These are phyloP conservation scores for Microtus pennsylvanicus DNA, from an alignment of 2,113 vertebrate genomes.

Conservation along the genomic window DNA sequence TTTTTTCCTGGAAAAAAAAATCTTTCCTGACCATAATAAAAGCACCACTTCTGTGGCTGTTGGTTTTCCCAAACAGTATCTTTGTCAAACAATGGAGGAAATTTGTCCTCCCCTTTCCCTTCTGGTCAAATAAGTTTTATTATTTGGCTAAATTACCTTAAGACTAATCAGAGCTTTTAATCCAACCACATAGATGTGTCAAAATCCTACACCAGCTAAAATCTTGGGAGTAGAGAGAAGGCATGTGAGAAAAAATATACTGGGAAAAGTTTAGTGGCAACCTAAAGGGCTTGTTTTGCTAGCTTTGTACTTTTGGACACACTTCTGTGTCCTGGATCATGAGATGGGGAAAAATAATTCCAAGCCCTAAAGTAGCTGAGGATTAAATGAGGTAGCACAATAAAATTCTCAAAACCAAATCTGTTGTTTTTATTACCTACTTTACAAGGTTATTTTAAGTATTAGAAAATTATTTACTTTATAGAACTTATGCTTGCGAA, in stretches of 20 bases:
- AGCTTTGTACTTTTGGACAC: background rate
- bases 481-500: background rate
- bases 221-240: background rate
- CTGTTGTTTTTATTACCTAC: constrained; percentile 11
- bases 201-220: background rate
- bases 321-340: background rate
- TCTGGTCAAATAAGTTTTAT: background rate
- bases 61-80: background rate
- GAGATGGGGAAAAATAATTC: background rate
- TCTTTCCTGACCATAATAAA: background rate
- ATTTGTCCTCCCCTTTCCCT: background rate
- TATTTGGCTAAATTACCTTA: background rate
- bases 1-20: background rate
- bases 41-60: background rate
- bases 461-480: constrained; percentile 29
- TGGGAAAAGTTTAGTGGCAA: background rate
- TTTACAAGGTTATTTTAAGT: constrained; percentile 52
- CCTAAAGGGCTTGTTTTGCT: background rate
- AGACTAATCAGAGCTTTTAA: constrained; percentile 1
- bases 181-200: background rate
- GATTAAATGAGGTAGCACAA: background rate
- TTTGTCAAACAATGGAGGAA: background rate
- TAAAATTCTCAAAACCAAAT: background rate
- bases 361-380: background rate
- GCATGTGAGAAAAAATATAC: background rate